phyloP scores from a whole-genome alignment of 2,888 invertebrate species.

The Mythimna pallens region DNA sequence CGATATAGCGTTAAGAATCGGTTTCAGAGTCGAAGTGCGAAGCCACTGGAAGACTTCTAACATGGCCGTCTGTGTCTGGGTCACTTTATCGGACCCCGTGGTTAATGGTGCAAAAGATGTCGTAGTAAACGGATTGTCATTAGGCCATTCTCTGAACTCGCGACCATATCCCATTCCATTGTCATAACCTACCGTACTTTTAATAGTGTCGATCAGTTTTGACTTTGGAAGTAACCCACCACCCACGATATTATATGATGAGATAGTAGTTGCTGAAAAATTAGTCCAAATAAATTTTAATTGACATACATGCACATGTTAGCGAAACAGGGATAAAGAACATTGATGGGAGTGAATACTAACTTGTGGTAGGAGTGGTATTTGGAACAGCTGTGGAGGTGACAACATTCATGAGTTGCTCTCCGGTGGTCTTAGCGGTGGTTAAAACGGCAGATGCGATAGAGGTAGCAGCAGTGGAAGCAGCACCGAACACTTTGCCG shows the following conservation, averaged over 20 bases:
- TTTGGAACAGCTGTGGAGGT: slow-evolving; percentile 84
- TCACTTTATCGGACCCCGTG: slow-evolving; percentile 85
- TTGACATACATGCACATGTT: slow-evolving; percentile 72
- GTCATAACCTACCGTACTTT: slow-evolving; percentile 87
- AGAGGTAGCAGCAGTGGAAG: slow-evolving; percentile 89
- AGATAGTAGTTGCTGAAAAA: slow-evolving; percentile 88
- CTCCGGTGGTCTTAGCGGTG: slow-evolving; percentile 83
- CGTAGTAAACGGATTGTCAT: slow-evolving; percentile 89
- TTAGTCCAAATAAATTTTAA: slow-evolving; percentile 81
- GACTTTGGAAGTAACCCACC: slow-evolving; percentile 87
- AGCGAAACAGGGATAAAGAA: slow-evolving; percentile 75
- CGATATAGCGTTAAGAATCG: slow-evolving; percentile 83
- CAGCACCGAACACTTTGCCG: slow-evolving; percentile 92
- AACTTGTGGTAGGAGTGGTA: slow-evolving; percentile 87
- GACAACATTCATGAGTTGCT: slow-evolving; percentile 82
- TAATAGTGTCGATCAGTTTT: slow-evolving; percentile 88
- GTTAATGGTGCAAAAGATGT: slow-evolving; percentile 86
- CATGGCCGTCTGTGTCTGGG: slow-evolving; percentile 88
- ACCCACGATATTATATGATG: slow-evolving; percentile 86
- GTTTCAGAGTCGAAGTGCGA: slow-evolving; percentile 87
- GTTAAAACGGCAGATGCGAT: slow-evolving; percentile 86
- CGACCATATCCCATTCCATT: slow-evolving; percentile 83
- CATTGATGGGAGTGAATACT: slow-evolving; percentile 73
- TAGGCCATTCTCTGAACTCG: slow-evolving; percentile 87
- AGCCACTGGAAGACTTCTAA: slow-evolving; percentile 90